Evolutionary conservation across 1,140 invertebrate genomes (phyloP).

Genomic region (Oscheius sp.): DNA sequence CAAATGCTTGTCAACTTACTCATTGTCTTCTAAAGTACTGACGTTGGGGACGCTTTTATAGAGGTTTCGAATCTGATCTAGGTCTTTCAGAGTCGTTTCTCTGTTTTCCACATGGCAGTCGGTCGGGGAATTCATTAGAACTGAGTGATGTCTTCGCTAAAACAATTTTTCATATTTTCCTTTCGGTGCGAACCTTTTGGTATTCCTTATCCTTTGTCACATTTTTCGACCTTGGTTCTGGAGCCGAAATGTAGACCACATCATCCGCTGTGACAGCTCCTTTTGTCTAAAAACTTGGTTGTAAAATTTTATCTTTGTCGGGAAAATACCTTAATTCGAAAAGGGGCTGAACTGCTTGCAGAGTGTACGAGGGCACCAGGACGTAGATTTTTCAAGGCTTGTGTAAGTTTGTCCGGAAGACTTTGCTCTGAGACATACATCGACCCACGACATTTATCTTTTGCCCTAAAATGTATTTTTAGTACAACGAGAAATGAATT

Average conservation of each 20-base stretch:
- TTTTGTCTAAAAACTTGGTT: not conserved
- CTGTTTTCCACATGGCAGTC: not conserved
- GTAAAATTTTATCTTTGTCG: not conserved
- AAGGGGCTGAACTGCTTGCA: constrained; percentile 11
- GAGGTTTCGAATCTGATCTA: constrained; percentile 22
- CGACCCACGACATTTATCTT: not conserved
- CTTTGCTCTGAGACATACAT: constrained; percentile 15
- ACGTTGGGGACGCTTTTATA: constrained; percentile 21
- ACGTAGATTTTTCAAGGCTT: constrained; percentile 6
- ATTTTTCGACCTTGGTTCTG: not conserved
- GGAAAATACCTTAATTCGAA: not conserved
- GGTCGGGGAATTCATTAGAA: not conserved
- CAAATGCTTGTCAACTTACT: not conserved
- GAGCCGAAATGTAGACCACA: constrained; percentile 21
- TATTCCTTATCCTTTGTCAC: not conserved
- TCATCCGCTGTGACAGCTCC: constrained; percentile 18
- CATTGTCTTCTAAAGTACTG: constrained; percentile 12
- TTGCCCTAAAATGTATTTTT: constrained; percentile 6
- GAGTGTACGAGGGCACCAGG: constrained; percentile 3
- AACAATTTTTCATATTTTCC: not conserved
- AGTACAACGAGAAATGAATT: not conserved
- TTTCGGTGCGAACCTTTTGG: not conserved
- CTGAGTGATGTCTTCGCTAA: constrained; percentile 5
- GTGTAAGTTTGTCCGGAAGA: constrained; percentile 18
- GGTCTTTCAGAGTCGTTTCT: constrained; percentile 21